Evolutionary conservation across 2,888 invertebrate genomes (phyloP).

Genomic region (Trichogramma evanescens): DNA sequence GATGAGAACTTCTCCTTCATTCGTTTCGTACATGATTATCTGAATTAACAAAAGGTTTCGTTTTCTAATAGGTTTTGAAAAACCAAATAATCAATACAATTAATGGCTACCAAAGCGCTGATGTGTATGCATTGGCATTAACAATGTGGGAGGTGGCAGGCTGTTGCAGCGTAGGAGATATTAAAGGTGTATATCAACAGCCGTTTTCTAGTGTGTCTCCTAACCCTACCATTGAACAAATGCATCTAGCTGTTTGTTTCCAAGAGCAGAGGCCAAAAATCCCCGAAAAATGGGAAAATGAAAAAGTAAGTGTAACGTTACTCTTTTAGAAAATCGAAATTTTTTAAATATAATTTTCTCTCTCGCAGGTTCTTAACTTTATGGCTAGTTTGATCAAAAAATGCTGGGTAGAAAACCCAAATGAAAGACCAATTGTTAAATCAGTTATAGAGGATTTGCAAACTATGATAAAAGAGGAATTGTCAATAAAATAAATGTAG

Average conservation of each 20-base stretch:
- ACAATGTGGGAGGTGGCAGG: conserved; percentile 95
- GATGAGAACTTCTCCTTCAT: background rate
- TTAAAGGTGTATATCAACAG: conserved; percentile 56
- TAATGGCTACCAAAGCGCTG: conserved; percentile 94
- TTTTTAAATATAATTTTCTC: background rate
- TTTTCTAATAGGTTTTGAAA: conserved; percentile 61
- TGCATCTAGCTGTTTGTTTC: too few species aligned
- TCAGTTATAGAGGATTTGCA: too few species aligned
- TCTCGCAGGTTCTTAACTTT: conserved; percentile 64
- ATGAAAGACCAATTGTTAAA: too few species aligned
- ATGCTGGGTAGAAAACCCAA: conserved; percentile 96
- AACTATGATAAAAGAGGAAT: too few species aligned
- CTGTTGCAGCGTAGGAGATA: conserved; percentile 75
- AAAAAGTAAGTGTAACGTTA: conserved; percentile 47
- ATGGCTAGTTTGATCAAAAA: conserved; percentile 95
- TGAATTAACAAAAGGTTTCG: too few species aligned
- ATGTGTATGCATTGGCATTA: conserved; percentile 95
- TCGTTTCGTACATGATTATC: background rate
- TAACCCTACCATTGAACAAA: conserved; percentile 93
- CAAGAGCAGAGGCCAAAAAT: too few species aligned
- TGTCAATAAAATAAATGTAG: too few species aligned
- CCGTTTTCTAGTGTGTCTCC: too few species aligned
- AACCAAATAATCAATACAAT: conserved; percentile 88
- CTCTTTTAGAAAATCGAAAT: background rate
- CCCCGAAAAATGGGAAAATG: conserved; percentile 86